These are phyloP conservation scores for Phania funesta DNA, from an alignment of 2,888 invertebrate species.

Conservation along the genomic window DNA sequence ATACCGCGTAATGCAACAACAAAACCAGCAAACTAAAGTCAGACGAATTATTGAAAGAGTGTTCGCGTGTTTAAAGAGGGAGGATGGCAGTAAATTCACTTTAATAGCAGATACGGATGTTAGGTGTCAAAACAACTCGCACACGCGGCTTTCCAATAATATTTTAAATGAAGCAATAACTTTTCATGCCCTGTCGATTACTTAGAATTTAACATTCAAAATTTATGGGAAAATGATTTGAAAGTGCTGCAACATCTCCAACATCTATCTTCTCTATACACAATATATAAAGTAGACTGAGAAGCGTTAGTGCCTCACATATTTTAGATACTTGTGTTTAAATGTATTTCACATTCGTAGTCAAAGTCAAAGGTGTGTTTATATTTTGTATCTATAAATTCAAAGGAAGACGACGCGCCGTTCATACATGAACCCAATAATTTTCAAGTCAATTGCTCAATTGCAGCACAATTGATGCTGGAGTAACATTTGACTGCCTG, in stretches of 20 bases:
- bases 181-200: constrained; percentile 69
- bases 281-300: background rate
- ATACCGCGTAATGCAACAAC: constrained; percentile 34
- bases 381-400: constrained; percentile 45
- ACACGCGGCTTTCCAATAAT: constrained; percentile 61
- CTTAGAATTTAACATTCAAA: constrained; percentile 66
- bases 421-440: constrained; percentile 53
- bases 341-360: background rate
- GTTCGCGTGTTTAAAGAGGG: background rate
- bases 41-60: constrained; percentile 2
- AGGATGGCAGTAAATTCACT: constrained; percentile 3
- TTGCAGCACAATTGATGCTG: constrained; percentile 49
- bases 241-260: constrained; percentile 39
- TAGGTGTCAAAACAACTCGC: constrained; percentile 69
- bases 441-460: constrained; percentile 62
- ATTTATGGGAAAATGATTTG: constrained; percentile 68
- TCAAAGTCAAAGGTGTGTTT: constrained; percentile 46
- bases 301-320: constrained; percentile 7
- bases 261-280: background rate
- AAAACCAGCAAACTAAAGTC: background rate
- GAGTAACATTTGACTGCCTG: constrained; percentile 25
- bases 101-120: constrained; percentile 62
- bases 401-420: constrained; percentile 45
- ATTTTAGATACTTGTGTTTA: background rate
- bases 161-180: constrained; percentile 47